Base-by-base conservation (phyloP, 2,888 invertebrate species). In the Philonicus albiceps region DNA sequence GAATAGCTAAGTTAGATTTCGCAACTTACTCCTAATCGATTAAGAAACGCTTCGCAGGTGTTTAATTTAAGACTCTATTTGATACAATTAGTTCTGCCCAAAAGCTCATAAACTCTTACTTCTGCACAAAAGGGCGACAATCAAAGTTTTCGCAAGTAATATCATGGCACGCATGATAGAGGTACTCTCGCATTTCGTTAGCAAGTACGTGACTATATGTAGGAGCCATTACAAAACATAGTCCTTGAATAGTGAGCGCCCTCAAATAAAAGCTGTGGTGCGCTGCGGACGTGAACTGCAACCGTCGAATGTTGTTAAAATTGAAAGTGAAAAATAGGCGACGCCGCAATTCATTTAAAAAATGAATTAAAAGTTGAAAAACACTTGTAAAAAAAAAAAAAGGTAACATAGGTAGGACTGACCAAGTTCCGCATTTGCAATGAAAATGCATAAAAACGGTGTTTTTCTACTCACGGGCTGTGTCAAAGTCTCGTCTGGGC, bases 381-480 rank as follows among this genome's bases (percentile, higher is more conserved):
- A 64, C 64, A 8, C 11, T 22, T 27, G 40, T 11, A 11, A 37
- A 37, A 37, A 37, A 37, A 34, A 37, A 37, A 37, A 37, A 11
- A 55, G 22, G 2, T 55, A 11, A 64, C 27, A 49, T 49, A 49
- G 64, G 13, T 27, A 53, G 19, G n/a, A 53, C 19, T 53, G 64
- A 64, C 64, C 22, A 30, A 78, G 43, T 78, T 78, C 43, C 43
- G 49, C 49, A 49, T 49, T 78, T 78, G 78, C 43, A 78, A 78
- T 78, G 64, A 22, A 22, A 19, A 4, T 78, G 78, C n/a, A 78
- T 78, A 49, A 78, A 78, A 78, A 78, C 78, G 13, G 1, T 49
- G 49, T 49, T 78, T 78, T 78, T 49, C 49, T 8, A 78, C 43
- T 49, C 64, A 27, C 27, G 64, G 64, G 64, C 64, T 64, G 27